Base-by-base conservation (phyloP, 1,140 invertebrate genomes). In the Drosophila carrolli region DNA sequence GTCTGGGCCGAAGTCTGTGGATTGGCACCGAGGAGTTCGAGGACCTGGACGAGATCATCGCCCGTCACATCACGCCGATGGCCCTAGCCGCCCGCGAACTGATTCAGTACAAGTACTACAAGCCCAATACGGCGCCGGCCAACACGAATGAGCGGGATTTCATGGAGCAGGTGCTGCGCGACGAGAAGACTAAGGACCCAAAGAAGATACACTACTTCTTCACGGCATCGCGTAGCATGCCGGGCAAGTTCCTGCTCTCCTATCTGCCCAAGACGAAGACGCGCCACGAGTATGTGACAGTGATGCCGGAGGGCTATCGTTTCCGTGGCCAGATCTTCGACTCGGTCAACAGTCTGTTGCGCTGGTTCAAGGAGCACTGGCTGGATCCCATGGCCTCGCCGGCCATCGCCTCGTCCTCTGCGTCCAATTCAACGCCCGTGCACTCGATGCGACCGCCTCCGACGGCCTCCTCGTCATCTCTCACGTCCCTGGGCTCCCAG, bases 341-440 rank as follows among this genome's bases (percentile, higher is more conserved):
- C 59, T 96, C 96, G 1, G 93, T 99, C 0, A 96, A 95, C 58
- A 95, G 95, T 2, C 91, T 99, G 8, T 95, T 99, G 75, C 95
- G 96, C 55, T 99, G 98, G 98, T 99, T 99, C 92, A 99, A 99
- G 91, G 97, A 98, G 92, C 98, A 99, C 91, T 99, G 98, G 93
- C 93, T 97, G 53, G 98, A 99, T 88, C 96, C 97, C 0, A 95
- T 97, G 51, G 97, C 97, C 10, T 97, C 97, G 13, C 97, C 97
- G 94, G 71, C 54, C 6, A 93, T 94, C 0, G 94, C 96, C 63
- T 96, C 96, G 8, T 62, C 96, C 9, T 62, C 66, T 16, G 95
- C 95, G 0, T 96, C 95, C 79, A 94, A 93, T 55, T 95, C 95
- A n/a, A 84, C 80, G 41, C 79, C 62, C 0, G 13, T 68, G 50